A percentile compares a stretch with the other conserved stretches of the same genome.
phyloP scores from a whole-genome alignment of 2,797 vertebrate species.

The Molothrus aeneus region DNA sequence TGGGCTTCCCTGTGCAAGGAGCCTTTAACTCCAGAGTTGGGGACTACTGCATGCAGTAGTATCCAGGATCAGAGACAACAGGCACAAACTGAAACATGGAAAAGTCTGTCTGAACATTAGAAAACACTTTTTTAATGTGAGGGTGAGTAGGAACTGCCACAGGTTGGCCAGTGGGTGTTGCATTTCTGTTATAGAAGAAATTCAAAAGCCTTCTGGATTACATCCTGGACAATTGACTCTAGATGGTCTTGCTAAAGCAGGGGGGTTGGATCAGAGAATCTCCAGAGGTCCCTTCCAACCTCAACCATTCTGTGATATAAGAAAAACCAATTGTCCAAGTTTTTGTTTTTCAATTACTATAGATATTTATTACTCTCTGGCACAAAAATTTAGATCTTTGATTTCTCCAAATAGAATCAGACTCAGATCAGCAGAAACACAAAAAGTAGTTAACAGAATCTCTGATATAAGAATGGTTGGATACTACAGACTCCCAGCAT shows the following conservation, averaged over 20 bases:
- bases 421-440: background rate
- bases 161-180: background rate
- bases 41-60: background rate
- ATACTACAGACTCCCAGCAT: background rate
- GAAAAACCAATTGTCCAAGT: background rate
- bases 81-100: background rate
- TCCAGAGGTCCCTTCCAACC: background rate
- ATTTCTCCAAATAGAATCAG: background rate
- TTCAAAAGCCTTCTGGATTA: background rate
- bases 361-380: background rate
- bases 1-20: background rate
- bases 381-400: background rate
- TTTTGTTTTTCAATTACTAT: background rate
- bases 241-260: background rate
- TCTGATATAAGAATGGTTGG: background rate
- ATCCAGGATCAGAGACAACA: background rate
- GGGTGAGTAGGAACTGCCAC: background rate
- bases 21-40: background rate
- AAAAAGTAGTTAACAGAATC: background rate
- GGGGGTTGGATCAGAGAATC: rapidly evolving
- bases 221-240: background rate
- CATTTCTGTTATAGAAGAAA: background rate
- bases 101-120: background rate
- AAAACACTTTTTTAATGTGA: background rate
- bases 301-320: background rate